These are phyloP conservation scores for Laterallus jamaicensis DNA, from an alignment of 2,113 vertebrate genomes.

Conservation along the genomic window DNA sequence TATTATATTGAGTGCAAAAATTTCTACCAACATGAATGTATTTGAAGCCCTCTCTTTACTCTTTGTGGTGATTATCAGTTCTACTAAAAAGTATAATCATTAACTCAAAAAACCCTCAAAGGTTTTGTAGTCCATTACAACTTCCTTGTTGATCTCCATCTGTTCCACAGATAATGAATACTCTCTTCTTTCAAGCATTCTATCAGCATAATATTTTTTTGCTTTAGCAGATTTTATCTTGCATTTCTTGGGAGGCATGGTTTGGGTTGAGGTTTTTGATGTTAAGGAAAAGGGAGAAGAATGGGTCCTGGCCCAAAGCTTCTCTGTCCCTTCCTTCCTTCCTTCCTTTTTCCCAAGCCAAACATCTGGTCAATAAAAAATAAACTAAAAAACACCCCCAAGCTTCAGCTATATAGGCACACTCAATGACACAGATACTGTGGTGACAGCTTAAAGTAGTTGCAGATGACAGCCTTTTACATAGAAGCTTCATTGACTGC, in stretches of 20 bases:
- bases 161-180: not conserved
- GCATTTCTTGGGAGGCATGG: not conserved
- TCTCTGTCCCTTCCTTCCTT: not conserved
- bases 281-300: not conserved
- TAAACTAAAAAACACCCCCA: not conserved
- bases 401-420: not conserved
- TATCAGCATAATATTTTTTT: not conserved
- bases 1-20: not conserved
- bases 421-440: not conserved
- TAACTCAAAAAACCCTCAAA: not conserved
- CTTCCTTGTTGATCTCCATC: not conserved
- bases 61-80: not conserved
- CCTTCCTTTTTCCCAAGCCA: not conserved
- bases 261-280: not conserved
- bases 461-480: not conserved
- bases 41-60: not conserved
- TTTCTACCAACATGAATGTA: not conserved
- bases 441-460: not conserved
- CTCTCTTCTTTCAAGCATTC: not conserved
- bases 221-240: not conserved
- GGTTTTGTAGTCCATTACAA: not conserved
- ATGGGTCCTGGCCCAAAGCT: not conserved
- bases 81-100: not conserved
- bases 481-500: not conserved
- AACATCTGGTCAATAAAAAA: not conserved